A percentile compares a stretch with the other conserved stretches of the same genome.
These are phyloP conservation scores for Telmatherina bonti DNA, from an alignment of 2,797 vertebrate genomes.

Conservation along the genomic window DNA sequence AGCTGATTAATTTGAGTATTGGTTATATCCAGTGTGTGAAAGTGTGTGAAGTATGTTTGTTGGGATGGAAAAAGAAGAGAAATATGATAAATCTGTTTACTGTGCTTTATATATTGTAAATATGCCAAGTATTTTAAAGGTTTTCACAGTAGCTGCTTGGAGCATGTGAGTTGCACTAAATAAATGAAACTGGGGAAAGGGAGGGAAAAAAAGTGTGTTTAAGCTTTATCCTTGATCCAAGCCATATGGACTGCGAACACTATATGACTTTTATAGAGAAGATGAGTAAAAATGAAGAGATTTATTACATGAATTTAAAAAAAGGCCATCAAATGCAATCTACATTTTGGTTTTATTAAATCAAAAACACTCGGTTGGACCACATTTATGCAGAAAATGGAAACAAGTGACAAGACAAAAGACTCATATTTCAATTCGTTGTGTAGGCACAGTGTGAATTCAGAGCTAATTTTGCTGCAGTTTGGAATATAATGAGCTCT, in stretches of 20 bases:
- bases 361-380: background rate
- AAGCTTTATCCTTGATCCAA: background rate
- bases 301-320: background rate
- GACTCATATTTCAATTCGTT: too few species aligned
- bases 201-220: background rate
- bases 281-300: too few species aligned
- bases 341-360: background rate
- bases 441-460: too few species aligned
- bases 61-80: background rate
- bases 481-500: background rate
- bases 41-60: slow-evolving; percentile 16
- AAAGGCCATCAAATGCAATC: background rate
- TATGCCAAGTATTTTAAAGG: background rate
- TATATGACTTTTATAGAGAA: background rate
- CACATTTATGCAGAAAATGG: background rate
- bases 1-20: slow-evolving; percentile 68
- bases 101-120: background rate
- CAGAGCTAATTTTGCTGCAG: background rate
- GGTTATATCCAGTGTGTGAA: slow-evolving; percentile 29
- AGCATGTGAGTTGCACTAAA: too few species aligned
- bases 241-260: background rate
- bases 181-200: too few species aligned
- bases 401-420: background rate
- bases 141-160: background rate
- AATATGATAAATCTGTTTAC: background rate